Evolutionary conservation across 2,888 invertebrate genomes (phyloP).

Genomic region (Hirtodrosophila histrioides): DNA sequence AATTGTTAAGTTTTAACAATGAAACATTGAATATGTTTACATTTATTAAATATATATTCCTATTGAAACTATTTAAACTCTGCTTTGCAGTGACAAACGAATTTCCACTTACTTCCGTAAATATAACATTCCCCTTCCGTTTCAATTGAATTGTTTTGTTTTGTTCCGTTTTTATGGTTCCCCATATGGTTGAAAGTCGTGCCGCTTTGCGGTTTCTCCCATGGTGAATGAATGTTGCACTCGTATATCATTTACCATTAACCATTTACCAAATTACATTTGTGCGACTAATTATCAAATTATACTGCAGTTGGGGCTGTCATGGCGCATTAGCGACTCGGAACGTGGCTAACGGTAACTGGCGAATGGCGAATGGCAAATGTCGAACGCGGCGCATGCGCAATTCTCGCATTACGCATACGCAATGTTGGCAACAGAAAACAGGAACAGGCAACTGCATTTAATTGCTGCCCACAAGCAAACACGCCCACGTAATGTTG

Average conservation of each 20-base stretch:
- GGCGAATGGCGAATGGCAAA: slow-evolving; percentile 10
- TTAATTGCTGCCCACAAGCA: slow-evolving; percentile 38
- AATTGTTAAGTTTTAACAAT: too few species aligned
- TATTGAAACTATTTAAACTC: too few species aligned
- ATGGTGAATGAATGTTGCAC: slow-evolving; percentile 22
- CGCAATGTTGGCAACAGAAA: slow-evolving; percentile 36
- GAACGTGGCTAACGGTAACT: slow-evolving; percentile 19
- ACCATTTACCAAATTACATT: slow-evolving; percentile 36
- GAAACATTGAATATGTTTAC: too few species aligned
- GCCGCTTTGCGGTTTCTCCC: too few species aligned
- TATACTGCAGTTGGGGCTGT: slow-evolving; percentile 58
- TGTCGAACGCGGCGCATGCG: slow-evolving; percentile 64
- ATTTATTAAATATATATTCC: too few species aligned
- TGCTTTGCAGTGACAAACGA: too few species aligned
- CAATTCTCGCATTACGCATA: slow-evolving; percentile 71
- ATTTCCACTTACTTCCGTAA: too few species aligned
- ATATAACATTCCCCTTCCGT: too few species aligned
- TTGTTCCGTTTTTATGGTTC: too few species aligned
- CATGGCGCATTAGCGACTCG: slow-evolving; percentile 52
- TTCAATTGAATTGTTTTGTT: too few species aligned
- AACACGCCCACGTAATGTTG: slow-evolving; percentile 28
- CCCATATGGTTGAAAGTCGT: too few species aligned
- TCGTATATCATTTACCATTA: neutral
- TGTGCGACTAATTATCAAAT: slow-evolving; percentile 70
- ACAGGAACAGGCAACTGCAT: slow-evolving; percentile 36